Percentiles rank a stretch among this genome's conserved stretches.
These are phyloP conservation scores for Cirrhinus molitorella DNA, from an alignment of 2,797 vertebrate species.

Conservation along the genomic window DNA sequence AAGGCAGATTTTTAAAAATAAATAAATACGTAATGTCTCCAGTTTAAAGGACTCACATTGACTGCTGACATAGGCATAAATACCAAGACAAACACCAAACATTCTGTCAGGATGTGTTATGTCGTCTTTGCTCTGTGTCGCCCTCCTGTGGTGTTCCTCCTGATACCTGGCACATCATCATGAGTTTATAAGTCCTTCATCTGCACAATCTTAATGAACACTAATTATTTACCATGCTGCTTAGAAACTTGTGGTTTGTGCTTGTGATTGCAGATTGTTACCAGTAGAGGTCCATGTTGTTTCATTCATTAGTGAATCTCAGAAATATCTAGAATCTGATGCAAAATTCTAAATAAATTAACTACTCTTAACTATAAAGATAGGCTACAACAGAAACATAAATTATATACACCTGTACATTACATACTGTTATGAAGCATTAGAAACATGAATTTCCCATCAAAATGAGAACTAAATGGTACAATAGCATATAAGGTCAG, in stretches of 20 bases:
- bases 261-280: slow-evolving; percentile 18
- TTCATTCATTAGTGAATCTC: slow-evolving; percentile 3
- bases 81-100: too few relatives aligned
- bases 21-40: too few relatives aligned
- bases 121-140: slow-evolving; percentile 13
- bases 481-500: background rate
- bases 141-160: slow-evolving; percentile 19
- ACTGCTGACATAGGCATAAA: too few relatives aligned
- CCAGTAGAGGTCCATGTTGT: slow-evolving; percentile 54
- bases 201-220: background rate
- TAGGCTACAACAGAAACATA: background rate
- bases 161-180: background rate
- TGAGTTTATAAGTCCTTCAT: background rate
- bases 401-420: background rate
- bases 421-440: background rate
- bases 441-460: background rate
- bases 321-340: background rate
- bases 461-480: background rate
- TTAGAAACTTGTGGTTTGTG: background rate
- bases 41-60: too few relatives aligned
- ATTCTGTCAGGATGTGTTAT: background rate
- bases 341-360: background rate
- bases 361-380: background rate
- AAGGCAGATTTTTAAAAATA: too few relatives aligned
- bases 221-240: background rate